These are phyloP conservation scores for Rhogogaster chlorosoma DNA, from an alignment of 2,888 invertebrate species.

Conservation along the genomic window DNA sequence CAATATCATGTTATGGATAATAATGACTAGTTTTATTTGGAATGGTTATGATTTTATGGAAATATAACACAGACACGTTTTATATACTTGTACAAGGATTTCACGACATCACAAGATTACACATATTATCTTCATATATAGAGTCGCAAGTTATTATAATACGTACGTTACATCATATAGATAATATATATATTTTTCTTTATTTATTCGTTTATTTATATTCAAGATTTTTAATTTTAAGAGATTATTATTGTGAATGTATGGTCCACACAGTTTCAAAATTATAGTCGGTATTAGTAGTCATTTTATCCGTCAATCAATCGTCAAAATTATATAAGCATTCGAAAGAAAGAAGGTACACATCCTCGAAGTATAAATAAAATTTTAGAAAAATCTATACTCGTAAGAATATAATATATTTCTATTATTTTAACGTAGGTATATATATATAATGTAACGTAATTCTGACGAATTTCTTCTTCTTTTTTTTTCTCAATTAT, in stretches of 20 bases:
- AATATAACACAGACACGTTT: slow-evolving; percentile 24
- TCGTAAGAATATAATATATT: not conserved
- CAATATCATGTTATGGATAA: slow-evolving; percentile 54
- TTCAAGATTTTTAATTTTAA: not conserved
- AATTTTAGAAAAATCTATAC: not conserved
- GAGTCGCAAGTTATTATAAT: not conserved
- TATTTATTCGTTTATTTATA: not conserved
- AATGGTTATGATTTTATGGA: slow-evolving; percentile 25
- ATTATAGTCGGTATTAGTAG: slow-evolving; percentile 35
- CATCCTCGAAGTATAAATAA: not conserved
- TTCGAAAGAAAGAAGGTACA: not conserved
- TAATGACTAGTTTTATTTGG: slow-evolving; percentile 50
- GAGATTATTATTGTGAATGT: slow-evolving; percentile 64
- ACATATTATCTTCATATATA: not conserved
- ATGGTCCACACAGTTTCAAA: slow-evolving; percentile 71
- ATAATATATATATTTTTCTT: not conserved
- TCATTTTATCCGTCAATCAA: not conserved
- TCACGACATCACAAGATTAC: not conserved
- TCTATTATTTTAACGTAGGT: not conserved
- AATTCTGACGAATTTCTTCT: not conserved
- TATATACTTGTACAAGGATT: slow-evolving; percentile 11
- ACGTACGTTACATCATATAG: not conserved
- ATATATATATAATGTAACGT: not conserved
- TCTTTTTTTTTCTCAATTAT: not conserved
- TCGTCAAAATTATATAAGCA: not conserved